These are phyloP conservation scores for Podotricha telesiphe DNA, from an alignment of 2,888 invertebrate species.

Conservation along the genomic window DNA sequence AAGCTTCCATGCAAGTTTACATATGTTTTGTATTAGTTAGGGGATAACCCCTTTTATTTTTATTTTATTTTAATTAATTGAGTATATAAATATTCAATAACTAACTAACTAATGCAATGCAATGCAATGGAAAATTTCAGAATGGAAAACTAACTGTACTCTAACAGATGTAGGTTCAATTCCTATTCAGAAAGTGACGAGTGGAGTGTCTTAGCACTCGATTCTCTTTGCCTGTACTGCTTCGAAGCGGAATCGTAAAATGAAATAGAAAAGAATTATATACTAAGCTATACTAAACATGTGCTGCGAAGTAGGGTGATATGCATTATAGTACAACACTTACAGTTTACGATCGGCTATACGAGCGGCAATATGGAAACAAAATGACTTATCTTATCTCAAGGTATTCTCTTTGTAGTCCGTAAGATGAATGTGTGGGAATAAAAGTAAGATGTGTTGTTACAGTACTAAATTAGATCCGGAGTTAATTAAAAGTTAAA, in stretches of 20 bases:
- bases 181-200: too few relatives aligned
- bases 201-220: too few relatives aligned
- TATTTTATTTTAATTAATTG: too few relatives aligned
- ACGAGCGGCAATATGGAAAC: background rate
- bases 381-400: slow-evolving; percentile 1
- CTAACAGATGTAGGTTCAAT: too few relatives aligned
- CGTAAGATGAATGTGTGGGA: background rate
- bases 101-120: too few relatives aligned
- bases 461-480: too few relatives aligned
- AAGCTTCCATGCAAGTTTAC: background rate
- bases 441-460: slow-evolving; percentile 2
- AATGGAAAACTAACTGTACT: too few relatives aligned
- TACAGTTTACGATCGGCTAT: background rate
- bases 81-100: too few relatives aligned
- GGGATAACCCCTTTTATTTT: background rate
- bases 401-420: background rate
- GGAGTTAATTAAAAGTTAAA: too few relatives aligned
- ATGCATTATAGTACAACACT: background rate
- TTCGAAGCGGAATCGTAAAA: background rate
- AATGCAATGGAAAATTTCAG: too few relatives aligned
- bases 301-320: background rate
- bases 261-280: background rate
- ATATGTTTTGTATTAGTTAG: background rate
- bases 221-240: too few relatives aligned
- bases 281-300: background rate